Percentiles rank a stretch among this genome's conserved stretches.
Evolutionary conservation across 2,113 vertebrate genomes (phyloP).

Genomic region (Rhabdomys dilectus): DNA sequence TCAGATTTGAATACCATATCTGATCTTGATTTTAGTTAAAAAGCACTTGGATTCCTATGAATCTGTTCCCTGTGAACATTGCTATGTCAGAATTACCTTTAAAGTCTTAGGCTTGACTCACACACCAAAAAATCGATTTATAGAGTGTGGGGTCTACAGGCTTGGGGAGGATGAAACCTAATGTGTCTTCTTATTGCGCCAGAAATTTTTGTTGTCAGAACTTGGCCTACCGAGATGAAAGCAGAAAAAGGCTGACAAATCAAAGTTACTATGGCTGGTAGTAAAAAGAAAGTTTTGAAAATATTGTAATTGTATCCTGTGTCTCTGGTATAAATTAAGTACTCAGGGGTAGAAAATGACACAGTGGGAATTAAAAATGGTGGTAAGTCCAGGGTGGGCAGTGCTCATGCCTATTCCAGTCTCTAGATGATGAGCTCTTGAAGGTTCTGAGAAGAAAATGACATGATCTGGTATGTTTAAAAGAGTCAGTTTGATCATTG

Average conservation of each 20-base stretch:
- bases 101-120: constrained; percentile 68
- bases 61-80: constrained; percentile 59
- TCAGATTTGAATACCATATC: constrained; percentile 57
- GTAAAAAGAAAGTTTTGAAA: constrained; percentile 15
- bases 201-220: constrained; percentile 51
- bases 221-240: constrained; percentile 41
- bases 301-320: neutral
- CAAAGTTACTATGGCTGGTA: neutral
- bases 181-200: constrained; percentile 60
- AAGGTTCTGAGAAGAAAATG: neutral
- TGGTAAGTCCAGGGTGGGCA: neutral
- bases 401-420: neutral
- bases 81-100: constrained; percentile 71
- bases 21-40: constrained; percentile 56
- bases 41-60: constrained; percentile 72
- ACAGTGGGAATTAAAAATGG: neutral
- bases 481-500: neutral
- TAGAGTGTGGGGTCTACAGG: constrained; percentile 41
- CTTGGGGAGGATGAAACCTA: constrained; percentile 59
- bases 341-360: neutral
- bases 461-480: constrained; percentile 12
- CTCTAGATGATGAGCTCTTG: neutral
- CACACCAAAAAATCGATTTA: constrained; percentile 76
- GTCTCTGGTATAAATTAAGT: neutral
- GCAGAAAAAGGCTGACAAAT: neutral